Evolutionary conservation across 2,888 invertebrate species (phyloP), one percentile per base, ranked within the genome.

Genomic region (Laothoe populi): DNA sequence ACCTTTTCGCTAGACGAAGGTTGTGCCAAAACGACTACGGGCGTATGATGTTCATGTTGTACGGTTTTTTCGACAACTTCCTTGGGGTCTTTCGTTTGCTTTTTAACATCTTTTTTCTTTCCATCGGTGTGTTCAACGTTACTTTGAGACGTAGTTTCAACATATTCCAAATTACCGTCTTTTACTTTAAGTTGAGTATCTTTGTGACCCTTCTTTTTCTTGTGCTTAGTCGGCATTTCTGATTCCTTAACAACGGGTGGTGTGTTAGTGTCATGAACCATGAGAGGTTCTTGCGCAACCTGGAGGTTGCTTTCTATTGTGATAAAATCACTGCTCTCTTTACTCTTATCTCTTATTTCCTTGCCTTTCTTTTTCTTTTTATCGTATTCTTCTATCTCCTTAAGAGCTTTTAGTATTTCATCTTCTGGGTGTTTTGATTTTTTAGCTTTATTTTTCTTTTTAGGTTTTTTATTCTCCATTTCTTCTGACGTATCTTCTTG

Each of bases 371-470:
- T 91, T 76, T 90, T 92, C 70, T 88, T 90, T 64, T 81, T 87
- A 53, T 86, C 82, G 38, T 78, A 76, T 59, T 84, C 87, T 68
- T 90, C 90, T 58, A 92, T 91, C 77, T 92, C 92, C 78, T 90
- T 92, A 0, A 92, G 77, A 48, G 90, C 92, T 70, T 82, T 87
- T 66, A 84, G 86, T 66, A 92, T 92, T 69, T 92, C 92, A 68
- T 92, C 91, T 69, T 86, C 87, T 19, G 73, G 64, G 1, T 74
- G 68, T 71, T 86, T 90, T n/a, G 66, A 62, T 70, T 87, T 90
- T 68, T 88, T 91, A n/a, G 77, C 38, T 68, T 89, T 92, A 46
- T 79, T 77, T 72, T 90, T 91, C 81, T 88, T 90, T 74, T 90
- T 90, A 4, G 74, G 60, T 72, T 86, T 90, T 64, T 86, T 91